These are phyloP conservation scores for Oscheius sp. DNA, from an alignment of 2,888 invertebrate genomes.

Conservation along the genomic window DNA sequence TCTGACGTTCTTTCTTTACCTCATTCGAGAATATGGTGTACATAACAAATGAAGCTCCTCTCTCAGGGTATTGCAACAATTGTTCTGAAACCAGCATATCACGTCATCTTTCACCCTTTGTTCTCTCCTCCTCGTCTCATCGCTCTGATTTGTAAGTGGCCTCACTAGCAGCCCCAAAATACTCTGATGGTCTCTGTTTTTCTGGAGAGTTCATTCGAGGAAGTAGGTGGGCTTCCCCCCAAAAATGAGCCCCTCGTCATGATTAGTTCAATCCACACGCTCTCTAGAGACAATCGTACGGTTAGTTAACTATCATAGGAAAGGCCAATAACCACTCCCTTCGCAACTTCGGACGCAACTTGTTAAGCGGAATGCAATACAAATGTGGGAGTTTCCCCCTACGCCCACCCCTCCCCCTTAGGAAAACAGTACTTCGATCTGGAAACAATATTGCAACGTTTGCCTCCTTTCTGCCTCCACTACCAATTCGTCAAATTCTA, in stretches of 20 bases:
- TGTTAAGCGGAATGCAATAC: constrained; percentile 31
- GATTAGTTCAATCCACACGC: not conserved
- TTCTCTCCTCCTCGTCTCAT: not conserved
- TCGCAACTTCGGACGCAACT: constrained; percentile 15
- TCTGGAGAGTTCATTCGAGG: not conserved
- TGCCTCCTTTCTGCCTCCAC: too few species aligned
- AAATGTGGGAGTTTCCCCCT: constrained; percentile 18
- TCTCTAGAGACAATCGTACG: too few species aligned
- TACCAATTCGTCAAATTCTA: too few species aligned
- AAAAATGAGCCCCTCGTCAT: not conserved
- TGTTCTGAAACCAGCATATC: constrained; percentile 6
- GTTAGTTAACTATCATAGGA: too few species aligned
- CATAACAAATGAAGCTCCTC: constrained; percentile 5
- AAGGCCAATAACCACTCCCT: not conserved
- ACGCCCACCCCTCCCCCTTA: not conserved
- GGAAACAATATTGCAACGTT: too few species aligned
- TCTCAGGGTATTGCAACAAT: constrained; percentile 5
- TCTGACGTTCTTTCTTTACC: not conserved
- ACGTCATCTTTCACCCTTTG: not conserved
- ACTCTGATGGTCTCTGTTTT: not conserved
- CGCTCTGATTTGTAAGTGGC: constrained; percentile 4
- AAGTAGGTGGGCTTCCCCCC: not conserved
- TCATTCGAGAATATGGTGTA: constrained; percentile 5
- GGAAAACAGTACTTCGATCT: too few species aligned
- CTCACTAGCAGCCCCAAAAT: not conserved